Percentiles rank a stretch among this genome's conserved stretches.
Evolutionary conservation across 92 coral and sea anemone genomes (phyloP).

Genomic region (Parazoanthus swiftii): DNA sequence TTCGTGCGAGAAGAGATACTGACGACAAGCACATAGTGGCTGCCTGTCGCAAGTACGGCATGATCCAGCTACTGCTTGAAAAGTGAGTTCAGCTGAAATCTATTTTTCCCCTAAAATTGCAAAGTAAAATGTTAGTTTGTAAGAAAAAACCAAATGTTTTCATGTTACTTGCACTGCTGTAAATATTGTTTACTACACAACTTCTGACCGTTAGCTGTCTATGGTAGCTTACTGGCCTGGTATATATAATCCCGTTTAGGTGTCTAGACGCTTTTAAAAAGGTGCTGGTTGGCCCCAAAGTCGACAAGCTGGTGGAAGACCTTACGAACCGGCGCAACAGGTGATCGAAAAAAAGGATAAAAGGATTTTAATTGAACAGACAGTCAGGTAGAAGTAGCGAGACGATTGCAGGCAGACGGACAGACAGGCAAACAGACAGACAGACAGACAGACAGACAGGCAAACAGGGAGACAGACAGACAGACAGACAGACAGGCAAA

Average conservation of each 20-base stretch:
- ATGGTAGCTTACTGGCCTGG: no score
- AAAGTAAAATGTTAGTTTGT: no score
- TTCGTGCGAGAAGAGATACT: background rate
- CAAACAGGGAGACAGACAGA: no score
- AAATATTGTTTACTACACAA: no score
- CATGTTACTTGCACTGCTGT: no score
- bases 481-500: no score
- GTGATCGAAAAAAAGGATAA: background rate
- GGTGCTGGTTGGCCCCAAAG: conserved; percentile 56
- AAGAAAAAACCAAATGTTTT: no score
- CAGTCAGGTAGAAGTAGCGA: background rate
- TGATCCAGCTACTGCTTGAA: conserved; percentile 10
- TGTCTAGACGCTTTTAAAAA: conserved; percentile 50
- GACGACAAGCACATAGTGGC: background rate
- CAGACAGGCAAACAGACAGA: no score
- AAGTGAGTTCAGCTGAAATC: background rate
- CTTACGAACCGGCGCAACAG: conserved; percentile 21
- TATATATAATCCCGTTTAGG: conserved; percentile 1
- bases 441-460: no score
- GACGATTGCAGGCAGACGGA: background rate
- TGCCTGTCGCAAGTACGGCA: background rate
- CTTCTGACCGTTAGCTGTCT: no score
- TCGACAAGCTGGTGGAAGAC: conserved; percentile 42
- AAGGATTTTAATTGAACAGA: background rate
- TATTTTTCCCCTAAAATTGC: no score